Percentiles rank a stretch among this genome's conserved stretches.
Conservation (phyloP, 2,888 invertebrate species). For the Tiliacea aurago region DNA sequence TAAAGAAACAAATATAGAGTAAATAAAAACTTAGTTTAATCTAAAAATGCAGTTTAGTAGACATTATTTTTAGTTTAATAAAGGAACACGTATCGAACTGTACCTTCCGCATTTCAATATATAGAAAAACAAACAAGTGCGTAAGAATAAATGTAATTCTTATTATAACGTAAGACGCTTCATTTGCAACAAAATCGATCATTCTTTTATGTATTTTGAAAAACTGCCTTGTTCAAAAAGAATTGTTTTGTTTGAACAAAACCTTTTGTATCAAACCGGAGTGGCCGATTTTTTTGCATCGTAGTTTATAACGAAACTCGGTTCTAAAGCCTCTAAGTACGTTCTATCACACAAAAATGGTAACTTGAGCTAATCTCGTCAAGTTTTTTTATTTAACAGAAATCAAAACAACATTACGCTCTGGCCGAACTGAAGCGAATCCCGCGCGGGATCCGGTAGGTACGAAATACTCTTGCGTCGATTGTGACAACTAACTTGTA, state of each 20-base stretch:
- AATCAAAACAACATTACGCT: conserved; percentile 12
- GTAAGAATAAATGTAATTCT: not conserved
- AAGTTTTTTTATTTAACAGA: conserved; percentile 31
- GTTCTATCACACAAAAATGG: conserved; percentile 34
- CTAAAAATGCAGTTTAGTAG: conserved; percentile 45
- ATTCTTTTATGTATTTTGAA: not conserved
- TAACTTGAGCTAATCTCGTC: conserved; percentile 50
- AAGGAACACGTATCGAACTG: conserved; percentile 21
- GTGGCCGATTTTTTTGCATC: conserved; percentile 7
- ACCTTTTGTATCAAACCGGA: not conserved
- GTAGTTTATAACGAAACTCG: not conserved
- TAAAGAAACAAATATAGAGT: conserved; percentile 18
- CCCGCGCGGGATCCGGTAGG: too few relatives aligned
- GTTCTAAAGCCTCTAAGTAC: conserved; percentile 19
- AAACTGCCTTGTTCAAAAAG: not conserved
- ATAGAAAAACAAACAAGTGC: conserved; percentile 7
- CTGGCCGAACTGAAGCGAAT: not conserved
- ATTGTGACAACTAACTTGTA: not conserved
- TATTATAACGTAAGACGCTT: conserved; percentile 6
- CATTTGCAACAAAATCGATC: conserved; percentile 4
- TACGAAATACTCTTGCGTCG: not conserved
- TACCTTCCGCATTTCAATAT: conserved; percentile 25
- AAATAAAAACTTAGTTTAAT: conserved; percentile 42
- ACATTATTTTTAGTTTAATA: not conserved
- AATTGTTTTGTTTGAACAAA: too few relatives aligned